Conservation (phyloP, 1,140 invertebrate genomes). For the Drepana arcuata region DNA sequence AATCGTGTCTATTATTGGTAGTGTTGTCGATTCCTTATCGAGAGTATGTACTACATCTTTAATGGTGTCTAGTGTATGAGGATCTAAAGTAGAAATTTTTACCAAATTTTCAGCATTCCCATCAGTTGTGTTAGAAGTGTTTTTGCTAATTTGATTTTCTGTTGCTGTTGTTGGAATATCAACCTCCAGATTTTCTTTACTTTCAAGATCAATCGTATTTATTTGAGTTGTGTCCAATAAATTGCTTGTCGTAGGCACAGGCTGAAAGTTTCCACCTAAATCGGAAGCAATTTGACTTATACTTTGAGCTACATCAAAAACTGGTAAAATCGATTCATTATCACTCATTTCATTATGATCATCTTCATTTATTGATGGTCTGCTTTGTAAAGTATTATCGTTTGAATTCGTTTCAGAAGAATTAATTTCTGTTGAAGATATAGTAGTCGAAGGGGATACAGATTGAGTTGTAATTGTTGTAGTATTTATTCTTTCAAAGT, state of each 20-base stretch:
- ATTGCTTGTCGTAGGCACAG: conserved; percentile 38
- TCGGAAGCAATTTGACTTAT: conserved; percentile 64
- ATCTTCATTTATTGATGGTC: conserved; percentile 9
- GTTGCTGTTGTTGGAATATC: conserved; percentile 42
- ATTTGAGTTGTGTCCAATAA: conserved; percentile 36
- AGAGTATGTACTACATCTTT: too few relatives aligned
- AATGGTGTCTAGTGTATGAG: too few relatives aligned
- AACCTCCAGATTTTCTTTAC: conserved; percentile 58
- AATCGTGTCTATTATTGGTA: conserved; percentile 10
- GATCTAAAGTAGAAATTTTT: conserved; percentile 54
- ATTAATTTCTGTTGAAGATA: conserved; percentile 42
- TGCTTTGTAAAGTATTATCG: conserved; percentile 11
- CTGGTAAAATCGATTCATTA: conserved; percentile 26
- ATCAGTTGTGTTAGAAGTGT: conserved; percentile 11
- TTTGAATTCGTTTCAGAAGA: conserved; percentile 15
- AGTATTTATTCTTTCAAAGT: conserved; percentile 37
- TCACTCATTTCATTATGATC: conserved; percentile 16
- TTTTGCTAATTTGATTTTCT: conserved; percentile 12
- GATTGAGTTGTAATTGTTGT: conserved; percentile 61
- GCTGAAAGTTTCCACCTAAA: conserved; percentile 39
- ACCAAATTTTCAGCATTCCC: conserved; percentile 39
- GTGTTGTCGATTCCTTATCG: too few relatives aligned
- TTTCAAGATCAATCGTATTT: conserved; percentile 38
- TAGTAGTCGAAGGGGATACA: conserved; percentile 42
- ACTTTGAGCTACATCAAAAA: conserved; percentile 62